phyloP scores from a whole-genome alignment of 2,113 vertebrate species.

The Chaetura pelagica region DNA sequence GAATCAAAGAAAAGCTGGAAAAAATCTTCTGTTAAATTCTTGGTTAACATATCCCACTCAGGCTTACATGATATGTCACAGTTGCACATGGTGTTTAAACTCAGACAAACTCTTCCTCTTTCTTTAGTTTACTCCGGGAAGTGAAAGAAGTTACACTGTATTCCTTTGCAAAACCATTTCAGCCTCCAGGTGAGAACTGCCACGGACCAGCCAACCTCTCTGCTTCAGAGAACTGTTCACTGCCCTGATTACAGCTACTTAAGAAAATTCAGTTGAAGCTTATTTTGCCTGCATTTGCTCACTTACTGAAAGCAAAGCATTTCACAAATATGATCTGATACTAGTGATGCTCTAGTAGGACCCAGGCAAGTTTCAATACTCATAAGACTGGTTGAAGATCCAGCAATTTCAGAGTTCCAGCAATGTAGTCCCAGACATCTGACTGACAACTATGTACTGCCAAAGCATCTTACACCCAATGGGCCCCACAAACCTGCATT shows the following conservation, averaged over 20 bases:
- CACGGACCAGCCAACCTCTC: neutral
- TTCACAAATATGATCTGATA: neutral
- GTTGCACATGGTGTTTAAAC: neutral
- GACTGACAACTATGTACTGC: neutral
- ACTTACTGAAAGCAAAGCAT: neutral
- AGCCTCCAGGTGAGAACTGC: neutral
- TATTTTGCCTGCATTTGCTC: neutral
- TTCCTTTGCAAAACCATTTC: neutral
- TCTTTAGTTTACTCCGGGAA: neutral
- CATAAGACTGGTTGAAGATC: neutral
- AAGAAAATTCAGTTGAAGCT: neutral
- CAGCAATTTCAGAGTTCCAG: neutral
- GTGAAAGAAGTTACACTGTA: neutral
- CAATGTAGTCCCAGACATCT: neutral
- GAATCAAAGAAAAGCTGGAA: neutral
- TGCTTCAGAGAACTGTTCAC: neutral
- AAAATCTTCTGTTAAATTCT: neutral
- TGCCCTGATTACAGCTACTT: neutral
- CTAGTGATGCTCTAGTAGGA: neutral
- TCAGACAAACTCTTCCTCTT: neutral
- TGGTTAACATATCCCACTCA: neutral
- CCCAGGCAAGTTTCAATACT: neutral
- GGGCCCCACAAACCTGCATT: neutral
- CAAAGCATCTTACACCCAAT: neutral
- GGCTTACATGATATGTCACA: neutral